These are phyloP conservation scores for Meloidogyne floridensis DNA, from an alignment of 1,140 invertebrate species.

Conservation along the genomic window DNA sequence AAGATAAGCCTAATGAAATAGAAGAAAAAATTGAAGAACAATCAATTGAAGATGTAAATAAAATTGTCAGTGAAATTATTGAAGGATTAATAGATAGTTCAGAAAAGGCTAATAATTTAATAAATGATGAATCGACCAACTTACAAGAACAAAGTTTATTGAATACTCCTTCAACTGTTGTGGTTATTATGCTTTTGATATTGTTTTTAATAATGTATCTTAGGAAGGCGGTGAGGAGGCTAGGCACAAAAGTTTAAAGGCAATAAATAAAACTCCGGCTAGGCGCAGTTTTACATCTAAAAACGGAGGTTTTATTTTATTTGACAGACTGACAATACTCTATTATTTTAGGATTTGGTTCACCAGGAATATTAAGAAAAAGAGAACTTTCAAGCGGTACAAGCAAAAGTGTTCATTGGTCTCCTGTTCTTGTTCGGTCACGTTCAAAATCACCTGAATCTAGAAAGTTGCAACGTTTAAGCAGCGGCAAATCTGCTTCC, in stretches of 20 bases:
- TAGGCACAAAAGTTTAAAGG: background rate
- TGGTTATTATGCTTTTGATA: too few species aligned
- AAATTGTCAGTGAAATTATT: too few species aligned
- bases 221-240: too few species aligned
- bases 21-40: background rate
- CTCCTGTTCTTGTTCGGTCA: slow-evolving; percentile 37
- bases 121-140: too few species aligned
- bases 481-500: background rate
- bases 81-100: too few species aligned
- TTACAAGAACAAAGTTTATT: too few species aligned
- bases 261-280: slow-evolving; percentile 12
- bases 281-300: slow-evolving; percentile 34
- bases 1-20: background rate
- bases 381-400: slow-evolving; percentile 19
- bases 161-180: too few species aligned
- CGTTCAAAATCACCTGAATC: slow-evolving; percentile 23
- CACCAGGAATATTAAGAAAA: slow-evolving; percentile 30
- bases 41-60: too few species aligned
- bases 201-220: too few species aligned
- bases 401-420: slow-evolving; percentile 44
- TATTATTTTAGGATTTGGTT: slow-evolving; percentile 25
- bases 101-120: too few species aligned
- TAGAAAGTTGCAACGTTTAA: background rate
- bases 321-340: background rate
- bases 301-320: background rate